phyloP scores from a whole-genome alignment of 2,888 invertebrate genomes.

The Psococerastis gibbosa region DNA sequence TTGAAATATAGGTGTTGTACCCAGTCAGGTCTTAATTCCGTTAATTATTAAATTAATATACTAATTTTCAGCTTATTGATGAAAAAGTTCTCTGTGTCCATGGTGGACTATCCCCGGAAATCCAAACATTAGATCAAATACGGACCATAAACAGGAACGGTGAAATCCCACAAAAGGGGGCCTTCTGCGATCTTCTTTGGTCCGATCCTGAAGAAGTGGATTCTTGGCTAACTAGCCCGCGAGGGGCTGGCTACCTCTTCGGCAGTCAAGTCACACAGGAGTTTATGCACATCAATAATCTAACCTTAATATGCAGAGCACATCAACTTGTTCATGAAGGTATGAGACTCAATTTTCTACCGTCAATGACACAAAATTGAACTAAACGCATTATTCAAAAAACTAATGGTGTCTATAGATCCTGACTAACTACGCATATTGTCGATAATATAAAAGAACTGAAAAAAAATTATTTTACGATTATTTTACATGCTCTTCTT shows the following conservation, averaged over 20 bases:
- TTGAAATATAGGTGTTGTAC: too few species aligned
- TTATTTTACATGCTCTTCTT: constrained; percentile 10
- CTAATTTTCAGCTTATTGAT: constrained; percentile 69
- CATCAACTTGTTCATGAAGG: constrained; percentile 99
- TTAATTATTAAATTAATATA: too few species aligned
- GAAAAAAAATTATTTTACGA: too few species aligned
- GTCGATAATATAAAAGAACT: too few species aligned
- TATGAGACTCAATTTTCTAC: constrained; percentile 23
- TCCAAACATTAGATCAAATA: constrained; percentile 93
- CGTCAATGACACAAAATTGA: constrained; percentile 1
- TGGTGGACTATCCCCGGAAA: constrained; percentile 92
- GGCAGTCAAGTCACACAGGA: constrained; percentile 84
- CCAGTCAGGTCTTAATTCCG: too few species aligned
- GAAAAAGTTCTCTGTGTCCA: constrained; percentile 93
- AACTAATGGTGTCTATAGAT: too few species aligned
- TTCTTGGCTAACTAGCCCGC: constrained; percentile 80
- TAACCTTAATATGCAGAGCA: constrained; percentile 89
- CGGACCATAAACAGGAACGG: constrained; percentile 87
- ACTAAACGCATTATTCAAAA: too few species aligned
- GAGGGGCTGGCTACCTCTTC: constrained; percentile 96
- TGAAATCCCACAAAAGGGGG: constrained; percentile 96
- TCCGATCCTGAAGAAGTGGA: constrained; percentile 97
- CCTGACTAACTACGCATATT: too few species aligned
- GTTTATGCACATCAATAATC: constrained; percentile 83
- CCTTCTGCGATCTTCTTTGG: constrained; percentile 98